Percentiles rank a stretch among this genome's conserved stretches.
Evolutionary conservation across 2,888 invertebrate genomes (phyloP).

Genomic region (Cepaea hortensis): DNA sequence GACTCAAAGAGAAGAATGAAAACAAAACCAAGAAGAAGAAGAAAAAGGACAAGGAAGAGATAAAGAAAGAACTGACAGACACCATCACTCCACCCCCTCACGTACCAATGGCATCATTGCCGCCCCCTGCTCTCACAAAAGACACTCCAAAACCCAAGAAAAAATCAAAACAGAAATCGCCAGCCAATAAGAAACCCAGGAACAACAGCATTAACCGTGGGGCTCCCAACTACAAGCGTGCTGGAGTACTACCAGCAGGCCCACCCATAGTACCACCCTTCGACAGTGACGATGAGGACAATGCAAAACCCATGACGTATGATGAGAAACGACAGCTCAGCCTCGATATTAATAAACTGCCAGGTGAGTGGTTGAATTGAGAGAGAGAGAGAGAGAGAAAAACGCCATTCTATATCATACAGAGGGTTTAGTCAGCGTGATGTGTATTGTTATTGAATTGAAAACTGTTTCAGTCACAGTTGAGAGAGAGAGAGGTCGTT

Average conservation of each 20-base stretch:
- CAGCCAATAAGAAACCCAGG: constrained; percentile 65
- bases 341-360: constrained; percentile 98
- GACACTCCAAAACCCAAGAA: constrained; percentile 65
- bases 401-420: too few species aligned
- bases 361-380: constrained; percentile 81
- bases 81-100: constrained; percentile 51
- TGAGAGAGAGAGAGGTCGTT: too few species aligned
- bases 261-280: constrained; percentile 68
- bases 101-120: constrained; percentile 55
- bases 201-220: constrained; percentile 62
- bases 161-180: constrained; percentile 66
- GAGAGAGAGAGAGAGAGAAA: neutral
- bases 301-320: constrained; percentile 99
- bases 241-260: constrained; percentile 51
- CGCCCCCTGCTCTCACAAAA: constrained; percentile 57
- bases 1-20: constrained; percentile 83
- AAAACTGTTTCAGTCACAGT: too few species aligned
- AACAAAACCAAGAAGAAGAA: constrained; percentile 77
- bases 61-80: constrained; percentile 62
- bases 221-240: constrained; percentile 63
- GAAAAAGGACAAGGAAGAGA: constrained; percentile 60
- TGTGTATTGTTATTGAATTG: too few species aligned
- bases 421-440: too few species aligned
- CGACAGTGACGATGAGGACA: constrained; percentile 98
- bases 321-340: constrained; percentile 99